A percentile compares a stretch with the other conserved stretches of the same genome.
Conservation (phyloP, 2,113 vertebrate species). For the Datnioides undecimradiatus region DNA sequence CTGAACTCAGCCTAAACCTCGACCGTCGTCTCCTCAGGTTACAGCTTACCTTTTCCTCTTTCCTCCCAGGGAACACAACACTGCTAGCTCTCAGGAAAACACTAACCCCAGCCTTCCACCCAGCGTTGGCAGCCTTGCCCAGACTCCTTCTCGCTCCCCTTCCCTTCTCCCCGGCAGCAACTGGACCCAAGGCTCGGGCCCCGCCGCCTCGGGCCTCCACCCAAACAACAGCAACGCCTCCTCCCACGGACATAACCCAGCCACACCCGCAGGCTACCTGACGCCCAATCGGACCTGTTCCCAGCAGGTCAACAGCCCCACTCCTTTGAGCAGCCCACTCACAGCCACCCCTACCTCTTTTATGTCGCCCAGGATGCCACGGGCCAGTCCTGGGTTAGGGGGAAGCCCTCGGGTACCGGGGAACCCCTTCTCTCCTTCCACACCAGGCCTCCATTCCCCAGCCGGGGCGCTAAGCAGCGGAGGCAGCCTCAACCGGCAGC, state of each 20-base stretch:
- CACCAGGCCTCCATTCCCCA: slow-evolving; percentile 88
- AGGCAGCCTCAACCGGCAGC: slow-evolving; percentile 80
- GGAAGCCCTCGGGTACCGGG: slow-evolving; percentile 86
- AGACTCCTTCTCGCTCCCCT: slow-evolving; percentile 85
- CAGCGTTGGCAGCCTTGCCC: slow-evolving; percentile 86
- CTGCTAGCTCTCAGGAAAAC: slow-evolving; percentile 96
- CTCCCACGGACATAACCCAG: slow-evolving; percentile 76
- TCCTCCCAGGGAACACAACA: slow-evolving; percentile 91
- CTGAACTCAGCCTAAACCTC: too few species aligned
- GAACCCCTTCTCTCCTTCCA: slow-evolving; percentile 91
- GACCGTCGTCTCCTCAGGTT: neutral
- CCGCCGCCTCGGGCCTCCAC: slow-evolving; percentile 80
- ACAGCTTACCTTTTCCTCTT: neutral
- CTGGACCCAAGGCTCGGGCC: slow-evolving; percentile 79
- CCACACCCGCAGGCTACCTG: slow-evolving; percentile 78
- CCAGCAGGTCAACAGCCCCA: slow-evolving; percentile 82
- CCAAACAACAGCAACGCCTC: slow-evolving; percentile 85
- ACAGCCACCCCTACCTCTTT: slow-evolving; percentile 91
- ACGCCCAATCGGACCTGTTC: slow-evolving; percentile 77
- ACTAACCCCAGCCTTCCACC: slow-evolving; percentile 89
- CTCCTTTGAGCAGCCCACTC: slow-evolving; percentile 89
- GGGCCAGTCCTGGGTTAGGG: slow-evolving; percentile 88
- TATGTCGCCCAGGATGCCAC: slow-evolving; percentile 91
- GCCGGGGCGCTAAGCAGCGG: slow-evolving; percentile 80
- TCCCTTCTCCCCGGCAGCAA: slow-evolving; percentile 80